Evolutionary conservation across 2,113 vertebrate species (phyloP).

Genomic region (Ginglymostoma cirratum): DNA sequence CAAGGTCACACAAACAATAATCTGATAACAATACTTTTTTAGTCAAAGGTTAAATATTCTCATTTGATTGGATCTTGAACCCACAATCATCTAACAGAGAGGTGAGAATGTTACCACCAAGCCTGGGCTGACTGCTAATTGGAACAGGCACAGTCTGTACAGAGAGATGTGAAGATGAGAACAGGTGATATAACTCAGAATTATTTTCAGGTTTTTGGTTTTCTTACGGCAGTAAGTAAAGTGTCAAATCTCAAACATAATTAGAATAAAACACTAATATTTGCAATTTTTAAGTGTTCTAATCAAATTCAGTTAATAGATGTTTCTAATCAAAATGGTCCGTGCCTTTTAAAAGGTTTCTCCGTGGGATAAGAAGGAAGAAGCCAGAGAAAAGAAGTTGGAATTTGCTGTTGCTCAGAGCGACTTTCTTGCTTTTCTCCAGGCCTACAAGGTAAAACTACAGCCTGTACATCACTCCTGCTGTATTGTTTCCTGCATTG

Average conservation of each 20-base stretch:
- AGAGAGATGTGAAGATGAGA: neutral
- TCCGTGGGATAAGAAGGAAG: conserved; percentile 92
- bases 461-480: neutral
- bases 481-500: neutral
- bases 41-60: neutral
- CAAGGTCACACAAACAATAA: too few species aligned
- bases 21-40: too few species aligned
- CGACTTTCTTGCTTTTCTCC: conserved; percentile 84
- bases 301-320: neutral
- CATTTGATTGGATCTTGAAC: neutral
- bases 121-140: neutral
- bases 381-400: conserved; percentile 84
- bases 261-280: neutral
- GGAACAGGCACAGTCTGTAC: neutral
- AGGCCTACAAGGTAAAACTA: conserved; percentile 78
- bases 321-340: neutral
- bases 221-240: neutral
- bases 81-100: neutral
- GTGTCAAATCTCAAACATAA: neutral
- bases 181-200: neutral
- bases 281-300: neutral
- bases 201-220: neutral
- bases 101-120: neutral
- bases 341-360: conserved; percentile 59
- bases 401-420: conserved; percentile 82